Evolutionary conservation across 2,797 vertebrate genomes (phyloP).

Genomic region (Scarus forsteni): DNA sequence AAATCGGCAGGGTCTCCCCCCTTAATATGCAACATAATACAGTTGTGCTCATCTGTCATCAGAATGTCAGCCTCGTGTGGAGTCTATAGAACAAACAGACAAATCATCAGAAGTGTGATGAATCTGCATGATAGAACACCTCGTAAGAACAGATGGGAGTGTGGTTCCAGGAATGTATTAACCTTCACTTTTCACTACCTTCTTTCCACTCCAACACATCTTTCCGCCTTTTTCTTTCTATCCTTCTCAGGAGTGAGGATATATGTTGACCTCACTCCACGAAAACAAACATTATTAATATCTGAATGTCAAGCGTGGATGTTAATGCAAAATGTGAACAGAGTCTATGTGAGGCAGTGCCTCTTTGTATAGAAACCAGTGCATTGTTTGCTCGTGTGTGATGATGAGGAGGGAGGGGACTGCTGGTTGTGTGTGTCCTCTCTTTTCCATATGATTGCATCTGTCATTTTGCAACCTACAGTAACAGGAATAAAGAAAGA

Average conservation of each 20-base stretch:
- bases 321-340: too few species aligned
- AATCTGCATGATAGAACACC: conserved; percentile 67
- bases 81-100: too few species aligned
- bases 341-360: conserved; percentile 27
- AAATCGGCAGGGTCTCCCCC: too few species aligned
- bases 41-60: too few species aligned
- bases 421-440: conserved; percentile 40
- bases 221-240: conserved; percentile 65
- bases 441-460: conserved; percentile 53
- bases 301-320: too few species aligned
- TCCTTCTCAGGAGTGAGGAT: conserved; percentile 92
- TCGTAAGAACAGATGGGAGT: conserved; percentile 79
- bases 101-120: conserved; percentile 47
- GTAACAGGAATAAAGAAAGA: too few species aligned
- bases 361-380: conserved; percentile 49
- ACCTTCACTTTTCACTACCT: conserved; percentile 51
- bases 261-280: conserved; percentile 97
- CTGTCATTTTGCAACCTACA: too few species aligned
- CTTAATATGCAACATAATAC: too few species aligned
- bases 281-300: too few species aligned
- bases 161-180: conserved; percentile 63
- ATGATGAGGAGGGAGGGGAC: conserved; percentile 43
- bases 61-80: conserved; percentile 44
- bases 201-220: conserved; percentile 9
- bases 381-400: conserved; percentile 56